phyloP scores from a whole-genome alignment of 2,113 vertebrate genomes.

The Pardalotus punctatus region DNA sequence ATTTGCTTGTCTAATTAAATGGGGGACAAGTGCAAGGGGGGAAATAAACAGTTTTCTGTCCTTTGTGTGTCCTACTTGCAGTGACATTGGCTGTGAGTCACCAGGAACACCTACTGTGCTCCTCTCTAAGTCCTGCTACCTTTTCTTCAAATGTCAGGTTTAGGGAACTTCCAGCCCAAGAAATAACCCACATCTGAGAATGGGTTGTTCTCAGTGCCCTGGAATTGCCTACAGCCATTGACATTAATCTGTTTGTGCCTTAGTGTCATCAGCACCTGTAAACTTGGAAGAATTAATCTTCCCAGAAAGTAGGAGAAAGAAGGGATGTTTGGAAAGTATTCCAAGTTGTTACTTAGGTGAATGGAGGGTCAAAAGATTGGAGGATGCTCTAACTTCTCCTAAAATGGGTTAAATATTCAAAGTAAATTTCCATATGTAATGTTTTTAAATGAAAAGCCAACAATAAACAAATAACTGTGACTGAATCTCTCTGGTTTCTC shows the following conservation, averaged over 20 bases:
- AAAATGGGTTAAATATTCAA: neutral
- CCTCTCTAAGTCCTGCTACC: neutral
- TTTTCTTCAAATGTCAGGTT: neutral
- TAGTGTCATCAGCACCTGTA: neutral
- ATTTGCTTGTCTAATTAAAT: neutral
- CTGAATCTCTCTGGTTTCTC: neutral
- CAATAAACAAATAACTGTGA: neutral
- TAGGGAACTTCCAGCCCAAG: neutral
- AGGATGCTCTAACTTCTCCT: neutral
- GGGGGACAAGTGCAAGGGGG: neutral
- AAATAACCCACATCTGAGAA: neutral
- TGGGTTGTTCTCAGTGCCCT: neutral
- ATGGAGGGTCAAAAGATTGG: neutral
- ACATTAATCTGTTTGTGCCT: neutral
- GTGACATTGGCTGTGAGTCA: neutral
- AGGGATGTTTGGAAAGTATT: neutral
- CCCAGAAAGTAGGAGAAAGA: neutral
- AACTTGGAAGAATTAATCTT: neutral
- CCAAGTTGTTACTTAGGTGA: neutral
- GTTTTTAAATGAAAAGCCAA: neutral
- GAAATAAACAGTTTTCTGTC: neutral
- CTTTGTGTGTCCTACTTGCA: neutral
- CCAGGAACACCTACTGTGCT: neutral
- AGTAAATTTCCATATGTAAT: neutral
- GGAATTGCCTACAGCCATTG: neutral